Base-by-base conservation (phyloP, 2,113 vertebrate species). In the Emberiza fucata region DNA sequence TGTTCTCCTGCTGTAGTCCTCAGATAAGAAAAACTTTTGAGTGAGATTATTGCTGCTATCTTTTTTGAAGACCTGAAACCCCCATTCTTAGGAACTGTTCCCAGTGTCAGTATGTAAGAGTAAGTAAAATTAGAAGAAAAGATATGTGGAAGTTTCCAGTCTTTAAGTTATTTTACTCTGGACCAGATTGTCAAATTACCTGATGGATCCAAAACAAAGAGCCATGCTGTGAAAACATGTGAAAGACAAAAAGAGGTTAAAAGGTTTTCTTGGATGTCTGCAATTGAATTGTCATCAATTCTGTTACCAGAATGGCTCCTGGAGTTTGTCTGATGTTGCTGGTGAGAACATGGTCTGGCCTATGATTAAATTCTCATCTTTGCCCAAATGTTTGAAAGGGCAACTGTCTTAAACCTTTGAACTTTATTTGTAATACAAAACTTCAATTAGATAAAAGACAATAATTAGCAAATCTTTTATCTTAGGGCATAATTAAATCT, bases 381-480 rank as follows among this genome's bases (percentile, higher is more conserved):
- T 95, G 92, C 86, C 97, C 97, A 96, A 97, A 92, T 97, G 90
- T 97, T 96, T 98, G 97, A 98, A 98, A 98, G 99, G 98, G 98
- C 98, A 99, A 98, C 97, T 98, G 98, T 98, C 98, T 97, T 97
- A 98, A 98, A 98, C 98, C 99, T 98, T 98, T 99, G 98, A 98
- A 99, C 99, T 98, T 98, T 98, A 96, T 98, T 98, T 99, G 98
- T 98, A 98, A 98, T 98, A 98, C 98, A 98, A 98, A 98, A 98
- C 98, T 98, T 98, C 98, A 98, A 99, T 99, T 99, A 99, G 98
- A 99, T 99, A 98, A 99, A 99, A 98, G 98, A 98, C 99, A 99
- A 99, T 99, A 98, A 99, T 99, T 99, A 99, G 98, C 98, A 99
- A 98, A 99, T 99, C 98, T 99, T 99, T 99, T 99, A 98, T 99